phyloP scores from a whole-genome alignment of 2,888 invertebrate species.

The Eremobia ochroleuca region DNA sequence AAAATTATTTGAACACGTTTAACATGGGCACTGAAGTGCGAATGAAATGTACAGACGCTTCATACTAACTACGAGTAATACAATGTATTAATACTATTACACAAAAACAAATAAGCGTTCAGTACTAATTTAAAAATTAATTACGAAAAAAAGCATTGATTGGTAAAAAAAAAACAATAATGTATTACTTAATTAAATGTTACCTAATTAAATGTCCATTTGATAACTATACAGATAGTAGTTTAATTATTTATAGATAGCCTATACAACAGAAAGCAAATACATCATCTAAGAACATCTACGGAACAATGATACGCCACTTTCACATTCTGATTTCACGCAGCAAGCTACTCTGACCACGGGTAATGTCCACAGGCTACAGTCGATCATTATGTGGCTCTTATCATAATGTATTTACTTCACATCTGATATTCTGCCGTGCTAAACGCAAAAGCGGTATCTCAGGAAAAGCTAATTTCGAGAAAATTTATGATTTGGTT shows the following conservation, averaged over 20 bases:
- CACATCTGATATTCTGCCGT: neutral
- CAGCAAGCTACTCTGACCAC: constrained; percentile 55
- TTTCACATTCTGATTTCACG: constrained; percentile 64
- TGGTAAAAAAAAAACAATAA: neutral
- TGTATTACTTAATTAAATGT: too few relatives aligned
- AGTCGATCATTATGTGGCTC: constrained; percentile 30
- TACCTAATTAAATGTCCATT: constrained; percentile 1
- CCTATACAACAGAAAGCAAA: constrained; percentile 57
- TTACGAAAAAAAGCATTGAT: neutral
- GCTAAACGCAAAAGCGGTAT: too few relatives aligned
- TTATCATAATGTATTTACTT: constrained; percentile 22
- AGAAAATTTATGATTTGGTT: too few relatives aligned
- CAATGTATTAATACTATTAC: neutral
- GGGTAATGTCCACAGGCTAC: constrained; percentile 40
- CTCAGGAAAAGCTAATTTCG: too few relatives aligned
- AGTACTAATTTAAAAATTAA: neutral
- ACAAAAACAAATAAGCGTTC: neutral
- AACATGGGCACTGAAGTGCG: neutral
- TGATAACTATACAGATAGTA: neutral
- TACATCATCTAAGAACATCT: constrained; percentile 31
- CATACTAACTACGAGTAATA: neutral
- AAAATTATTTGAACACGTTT: constrained; percentile 11
- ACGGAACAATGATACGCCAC: constrained; percentile 52
- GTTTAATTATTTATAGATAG: neutral
- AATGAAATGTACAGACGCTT: neutral